Conservation (phyloP, 2,113 vertebrate genomes). For the Plecturocebus donacophilus region DNA sequence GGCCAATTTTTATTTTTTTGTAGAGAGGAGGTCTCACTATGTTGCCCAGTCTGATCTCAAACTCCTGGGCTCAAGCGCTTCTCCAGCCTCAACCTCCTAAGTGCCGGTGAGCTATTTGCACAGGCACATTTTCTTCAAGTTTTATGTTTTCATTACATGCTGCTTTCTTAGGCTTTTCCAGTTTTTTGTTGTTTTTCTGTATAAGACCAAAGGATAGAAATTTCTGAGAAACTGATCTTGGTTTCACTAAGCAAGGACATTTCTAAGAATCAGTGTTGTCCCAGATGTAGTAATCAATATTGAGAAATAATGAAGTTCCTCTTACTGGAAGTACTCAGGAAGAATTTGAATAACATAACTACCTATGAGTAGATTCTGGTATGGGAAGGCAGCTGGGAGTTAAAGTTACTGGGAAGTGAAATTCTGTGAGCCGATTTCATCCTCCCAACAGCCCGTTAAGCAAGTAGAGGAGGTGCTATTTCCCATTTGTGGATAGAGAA, state of each 20-base stretch:
- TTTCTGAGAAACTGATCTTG: not conserved
- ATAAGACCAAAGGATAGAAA: not conserved
- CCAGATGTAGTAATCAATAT: not conserved
- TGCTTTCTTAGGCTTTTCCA: not conserved
- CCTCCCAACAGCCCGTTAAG: not conserved
- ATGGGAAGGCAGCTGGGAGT: not conserved
- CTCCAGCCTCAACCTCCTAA: no score
- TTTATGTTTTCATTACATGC: no score
- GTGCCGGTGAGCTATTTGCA: no score
- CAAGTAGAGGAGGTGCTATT: not conserved
- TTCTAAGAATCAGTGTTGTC: constrained; percentile 9
- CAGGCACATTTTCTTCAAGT: no score
- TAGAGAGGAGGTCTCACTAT: no score
- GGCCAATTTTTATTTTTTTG: not conserved
- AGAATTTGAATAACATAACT: not conserved
- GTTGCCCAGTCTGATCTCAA: no score
- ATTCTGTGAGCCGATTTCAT: not conserved
- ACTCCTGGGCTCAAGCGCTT: no score
- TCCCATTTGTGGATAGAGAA: not conserved
- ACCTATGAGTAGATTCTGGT: not conserved
- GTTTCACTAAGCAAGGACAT: not conserved
- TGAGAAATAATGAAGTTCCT: constrained; percentile 21
- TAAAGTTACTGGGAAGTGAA: not conserved
- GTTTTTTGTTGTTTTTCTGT: not conserved
- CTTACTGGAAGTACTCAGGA: constrained; percentile 17